Base-by-base conservation (phyloP, 2,113 vertebrate genomes). In the Siphamia tubifer region DNA sequence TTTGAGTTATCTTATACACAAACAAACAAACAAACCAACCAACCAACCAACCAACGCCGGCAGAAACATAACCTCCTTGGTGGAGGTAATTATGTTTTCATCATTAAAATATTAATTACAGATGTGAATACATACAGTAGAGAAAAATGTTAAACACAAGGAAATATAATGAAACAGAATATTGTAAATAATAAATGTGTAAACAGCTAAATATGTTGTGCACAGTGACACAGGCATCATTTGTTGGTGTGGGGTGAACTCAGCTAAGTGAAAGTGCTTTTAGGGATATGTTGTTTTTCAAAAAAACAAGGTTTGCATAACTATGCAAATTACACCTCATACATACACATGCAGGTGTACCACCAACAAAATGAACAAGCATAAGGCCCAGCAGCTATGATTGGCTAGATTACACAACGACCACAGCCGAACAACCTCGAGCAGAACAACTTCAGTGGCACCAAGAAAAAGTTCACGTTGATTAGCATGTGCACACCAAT, bases 261-360 rank as follows among this genome's bases (percentile, higher is more conserved):
- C 4, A 12, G 25, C n/a, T 39, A 55, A 36, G 20, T 42, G 42
- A 47, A n/a, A 8, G 19, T 30, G 64, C 64, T 83, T 43, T 74
- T 39, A 43, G 40, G 36, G 35, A 71, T 53, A 64, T 60, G 76
- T 61, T 84, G 60, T 68, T 78, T 70, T 75, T 76, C 9, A 54
- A 61, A 65, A 27, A 58, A 77, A 49, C n/a, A 64, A 28, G 11
- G 44, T 45, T 77, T 77, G 44, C 61, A 79, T 82, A 60, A 77
- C 69, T 62, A 82, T 79, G 51, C 32, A 73, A 80, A 85, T 76
- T 19, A 74, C 60, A 77, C 11, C 42, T 81, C 71, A 71, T 73
- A 40, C 70, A 85, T 68, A 66, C 45, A 58, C 45, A 84, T 66
- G 53, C 13, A 0, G 23, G 13, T 17, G 19, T 27, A 61, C 42